Percentiles rank a stretch among this genome's conserved stretches.
Conservation (phyloP, 2,888 invertebrate species). For the Dryocosmus kuriphilus region DNA sequence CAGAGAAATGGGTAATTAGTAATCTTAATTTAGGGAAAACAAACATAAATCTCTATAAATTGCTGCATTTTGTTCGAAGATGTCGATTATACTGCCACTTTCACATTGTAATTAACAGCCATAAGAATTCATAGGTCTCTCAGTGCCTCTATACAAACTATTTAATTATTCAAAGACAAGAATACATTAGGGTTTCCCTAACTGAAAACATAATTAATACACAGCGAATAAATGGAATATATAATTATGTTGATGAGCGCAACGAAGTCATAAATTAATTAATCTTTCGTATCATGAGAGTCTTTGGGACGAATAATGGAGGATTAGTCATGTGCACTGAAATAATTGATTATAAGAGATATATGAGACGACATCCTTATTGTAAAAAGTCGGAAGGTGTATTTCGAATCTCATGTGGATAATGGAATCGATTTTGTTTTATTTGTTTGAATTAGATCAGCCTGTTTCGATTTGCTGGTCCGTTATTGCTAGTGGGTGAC, state of each 20-base stretch:
- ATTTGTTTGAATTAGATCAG: not conserved
- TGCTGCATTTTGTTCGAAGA: conserved; percentile 1
- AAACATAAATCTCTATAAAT: conserved; percentile 34
- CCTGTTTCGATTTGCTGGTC: not conserved
- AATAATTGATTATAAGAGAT: not conserved
- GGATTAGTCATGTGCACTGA: not conserved
- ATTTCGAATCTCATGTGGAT: not conserved
- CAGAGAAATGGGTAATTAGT: conserved; percentile 31
- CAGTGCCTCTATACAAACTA: not conserved
- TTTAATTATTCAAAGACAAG: not conserved
- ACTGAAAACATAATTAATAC: not conserved
- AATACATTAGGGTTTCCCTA: not conserved
- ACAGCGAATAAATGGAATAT: not conserved
- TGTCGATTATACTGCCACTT: conserved; percentile 34
- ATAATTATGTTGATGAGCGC: not conserved
- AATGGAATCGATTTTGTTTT: not conserved
- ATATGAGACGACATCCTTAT: too few relatives aligned
- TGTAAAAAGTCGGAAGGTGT: not conserved
- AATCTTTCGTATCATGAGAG: not conserved
- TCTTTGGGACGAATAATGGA: not conserved
- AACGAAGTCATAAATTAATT: conserved; percentile 1
- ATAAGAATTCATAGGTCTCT: not conserved
- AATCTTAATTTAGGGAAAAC: conserved; percentile 8
- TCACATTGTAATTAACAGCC: conserved; percentile 27
- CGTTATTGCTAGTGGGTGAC: not conserved